phyloP scores from a whole-genome alignment of 2,797 vertebrate species.

The Sparidentex hasta region DNA sequence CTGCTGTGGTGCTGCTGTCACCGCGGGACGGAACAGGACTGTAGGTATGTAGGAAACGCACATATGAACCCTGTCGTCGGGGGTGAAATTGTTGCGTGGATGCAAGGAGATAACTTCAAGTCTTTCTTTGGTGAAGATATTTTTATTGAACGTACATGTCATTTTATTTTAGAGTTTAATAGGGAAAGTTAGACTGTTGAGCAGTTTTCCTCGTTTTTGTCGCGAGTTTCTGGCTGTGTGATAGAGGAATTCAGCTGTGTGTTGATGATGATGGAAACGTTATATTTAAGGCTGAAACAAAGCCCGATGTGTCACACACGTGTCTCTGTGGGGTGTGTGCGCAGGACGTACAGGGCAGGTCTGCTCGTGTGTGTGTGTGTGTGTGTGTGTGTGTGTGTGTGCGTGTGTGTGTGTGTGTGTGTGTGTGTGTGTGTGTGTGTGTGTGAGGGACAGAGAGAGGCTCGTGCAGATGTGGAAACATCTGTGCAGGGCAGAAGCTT shows the following conservation, averaged over 20 bases:
- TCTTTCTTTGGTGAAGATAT: not conserved
- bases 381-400: too few species aligned
- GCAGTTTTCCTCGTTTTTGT: not conserved
- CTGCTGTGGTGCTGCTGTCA: not conserved
- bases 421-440: too few species aligned
- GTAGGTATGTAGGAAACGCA: slow-evolving; percentile 22
- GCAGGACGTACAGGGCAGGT: not conserved
- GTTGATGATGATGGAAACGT: not conserved
- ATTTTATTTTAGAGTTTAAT: not conserved
- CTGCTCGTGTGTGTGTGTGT: not conserved
- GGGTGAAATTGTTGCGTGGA: not conserved
- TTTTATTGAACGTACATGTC: not conserved
- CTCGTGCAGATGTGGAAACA: slow-evolving; percentile 5
- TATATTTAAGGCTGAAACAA: not conserved
- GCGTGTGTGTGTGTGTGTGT: too few species aligned
- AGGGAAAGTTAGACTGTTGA: not conserved
- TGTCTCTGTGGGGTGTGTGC: not conserved
- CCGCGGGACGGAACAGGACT: not conserved
- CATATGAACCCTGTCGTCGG: not conserved
- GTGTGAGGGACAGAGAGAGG: not conserved
- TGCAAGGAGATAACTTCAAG: slow-evolving; percentile 2
- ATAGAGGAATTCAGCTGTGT: not conserved
- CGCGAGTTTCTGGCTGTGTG: not conserved
- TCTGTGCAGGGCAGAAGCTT: not conserved
- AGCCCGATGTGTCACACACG: not conserved